Evolutionary conservation across 2,888 invertebrate species (phyloP), one percentile per base, ranked within the genome.

Genomic region (Apamea monoglypha): DNA sequence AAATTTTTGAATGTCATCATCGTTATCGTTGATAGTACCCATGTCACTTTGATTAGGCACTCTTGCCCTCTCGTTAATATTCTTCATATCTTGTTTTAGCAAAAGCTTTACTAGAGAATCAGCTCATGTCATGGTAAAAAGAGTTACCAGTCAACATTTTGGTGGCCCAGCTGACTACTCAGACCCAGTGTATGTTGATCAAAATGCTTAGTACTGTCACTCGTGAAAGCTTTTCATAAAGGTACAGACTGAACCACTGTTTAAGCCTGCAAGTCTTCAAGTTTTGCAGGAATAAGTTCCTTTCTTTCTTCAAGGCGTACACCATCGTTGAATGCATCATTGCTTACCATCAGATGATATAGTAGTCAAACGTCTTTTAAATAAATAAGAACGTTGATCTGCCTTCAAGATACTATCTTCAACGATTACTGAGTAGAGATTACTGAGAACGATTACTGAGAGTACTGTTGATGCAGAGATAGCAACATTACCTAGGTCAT

Each of bases 401-500:
- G 61, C 14, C 16, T n/a, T 21, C 21, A 18, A 40, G 36, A 61
- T 50, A 76, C n/a, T 32, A n/a, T 56, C 21, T 29, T 21, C 36
- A 29, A 76, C n/a, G 6, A 21, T 25, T 32, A n/a, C 14, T 76
- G 53, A 77, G 32, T 21, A 56, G 18, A 4, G n/a, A n/a, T n/a
- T n/a, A n/a, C n/a, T n/a, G n/a, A n/a, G n/a, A n/a, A n/a, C n/a
- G n/a, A n/a, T n/a, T n/a, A n/a, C n/a, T n/a, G n/a, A n/a, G n/a
- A n/a, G n/a, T n/a, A 16, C 47, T 78, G 56, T 67, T 29, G 66
- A 59, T 56, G 10, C 25, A 36, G 8, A 59, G 36, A 66, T 18
- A 66, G 36, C n/a, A 76, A 29, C 18, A 67, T 78, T 78, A 67
- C 66, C 29, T 25, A 50, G 66, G 79, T 67, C 47, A 78, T 66